Conservation (phyloP, 2,888 invertebrate genomes). For the Gortyna flavago region DNA sequence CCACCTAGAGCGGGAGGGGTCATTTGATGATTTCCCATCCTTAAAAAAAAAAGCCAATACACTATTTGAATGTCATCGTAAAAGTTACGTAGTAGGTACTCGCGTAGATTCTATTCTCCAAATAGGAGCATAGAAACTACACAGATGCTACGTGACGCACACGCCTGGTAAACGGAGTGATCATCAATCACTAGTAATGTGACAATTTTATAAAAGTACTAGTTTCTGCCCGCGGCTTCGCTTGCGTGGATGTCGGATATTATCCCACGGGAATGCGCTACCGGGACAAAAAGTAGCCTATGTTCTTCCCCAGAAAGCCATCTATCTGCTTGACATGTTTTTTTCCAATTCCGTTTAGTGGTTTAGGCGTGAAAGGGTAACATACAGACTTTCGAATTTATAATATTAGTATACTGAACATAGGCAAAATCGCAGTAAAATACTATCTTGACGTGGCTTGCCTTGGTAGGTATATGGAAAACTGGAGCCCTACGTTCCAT, state of each 20-base stretch:
- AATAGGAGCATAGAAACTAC: not conserved
- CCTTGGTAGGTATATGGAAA: not conserved
- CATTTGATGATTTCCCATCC: too few relatives aligned
- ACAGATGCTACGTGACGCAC: not conserved
- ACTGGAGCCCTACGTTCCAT: not conserved
- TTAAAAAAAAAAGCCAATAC: too few relatives aligned
- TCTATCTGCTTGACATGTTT: not conserved
- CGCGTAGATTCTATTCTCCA: not conserved
- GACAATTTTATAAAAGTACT: not conserved
- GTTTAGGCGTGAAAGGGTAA: not conserved
- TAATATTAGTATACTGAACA: not conserved
- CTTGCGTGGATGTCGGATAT: not conserved
- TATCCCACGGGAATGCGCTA: not conserved
- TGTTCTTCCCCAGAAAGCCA: not conserved
- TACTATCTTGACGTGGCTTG: not conserved
- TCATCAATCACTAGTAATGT: slow-evolving; percentile 1
- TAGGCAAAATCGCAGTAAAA: not conserved
- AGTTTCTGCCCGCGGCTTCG: not conserved
- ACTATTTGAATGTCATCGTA: not conserved
- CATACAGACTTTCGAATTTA: not conserved
- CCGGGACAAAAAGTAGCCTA: not conserved
- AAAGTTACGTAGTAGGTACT: not conserved
- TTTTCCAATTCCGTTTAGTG: not conserved
- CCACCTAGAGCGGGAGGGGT: too few relatives aligned
- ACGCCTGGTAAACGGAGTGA: not conserved